phyloP scores from a whole-genome alignment of 2,113 vertebrate species.

The Cygnus atratus region DNA sequence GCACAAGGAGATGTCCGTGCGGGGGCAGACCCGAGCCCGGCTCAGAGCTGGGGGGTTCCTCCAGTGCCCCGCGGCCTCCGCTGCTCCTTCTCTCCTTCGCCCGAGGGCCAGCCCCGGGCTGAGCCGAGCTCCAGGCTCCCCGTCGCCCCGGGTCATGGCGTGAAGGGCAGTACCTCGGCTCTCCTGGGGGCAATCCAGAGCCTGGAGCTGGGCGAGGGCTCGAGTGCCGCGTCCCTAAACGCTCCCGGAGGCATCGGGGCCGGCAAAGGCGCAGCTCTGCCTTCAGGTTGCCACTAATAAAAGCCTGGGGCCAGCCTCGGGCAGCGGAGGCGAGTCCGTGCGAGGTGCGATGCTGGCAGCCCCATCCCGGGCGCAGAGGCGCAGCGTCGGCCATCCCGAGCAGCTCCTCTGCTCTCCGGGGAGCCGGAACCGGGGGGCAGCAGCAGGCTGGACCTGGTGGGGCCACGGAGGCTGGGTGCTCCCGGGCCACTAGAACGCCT shows the following conservation, averaged over 20 bases:
- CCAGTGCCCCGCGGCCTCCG: fast-evolving
- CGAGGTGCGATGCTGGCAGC: not conserved
- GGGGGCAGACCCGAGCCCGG: not conserved
- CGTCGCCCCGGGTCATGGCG: not conserved
- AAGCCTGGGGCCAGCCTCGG: not conserved
- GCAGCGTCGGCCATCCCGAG: not conserved
- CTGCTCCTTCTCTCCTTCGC: not conserved
- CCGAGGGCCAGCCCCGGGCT: not conserved
- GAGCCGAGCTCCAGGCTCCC: not conserved
- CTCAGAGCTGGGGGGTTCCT: not conserved
- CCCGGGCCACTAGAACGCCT: not conserved
- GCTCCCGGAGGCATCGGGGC: not conserved
- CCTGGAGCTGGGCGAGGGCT: not conserved
- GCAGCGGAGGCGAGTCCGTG: not conserved
- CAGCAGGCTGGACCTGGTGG: not conserved
- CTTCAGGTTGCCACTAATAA: not conserved
- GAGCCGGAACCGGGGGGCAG: not conserved
- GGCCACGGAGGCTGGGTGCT: not conserved
- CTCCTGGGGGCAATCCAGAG: not conserved
- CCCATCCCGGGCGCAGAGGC: not conserved
- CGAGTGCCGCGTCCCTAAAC: not conserved
- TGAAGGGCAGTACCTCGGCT: not conserved
- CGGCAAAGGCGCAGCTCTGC: not conserved
- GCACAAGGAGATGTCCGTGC: not conserved
- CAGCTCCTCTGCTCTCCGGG: not conserved